Base-by-base conservation (phyloP, 1,140 invertebrate genomes). In the Muscidifurax raptorellus region DNA sequence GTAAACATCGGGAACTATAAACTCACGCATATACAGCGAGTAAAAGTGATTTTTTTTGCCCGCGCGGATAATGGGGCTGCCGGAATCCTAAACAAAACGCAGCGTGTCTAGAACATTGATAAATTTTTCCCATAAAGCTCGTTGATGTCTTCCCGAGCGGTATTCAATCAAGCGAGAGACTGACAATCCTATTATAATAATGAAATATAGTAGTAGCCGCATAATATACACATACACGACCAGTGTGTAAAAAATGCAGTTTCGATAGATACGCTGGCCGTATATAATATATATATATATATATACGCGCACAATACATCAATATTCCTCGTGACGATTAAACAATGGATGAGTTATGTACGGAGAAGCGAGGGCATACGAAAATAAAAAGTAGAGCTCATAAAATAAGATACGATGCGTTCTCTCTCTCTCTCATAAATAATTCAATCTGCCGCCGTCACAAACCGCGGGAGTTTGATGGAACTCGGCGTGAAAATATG, bases 181-280 rank as follows among this genome's bases (percentile, higher is more conserved):
- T 80, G 83, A 84, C 77, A 84, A 83, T 84, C 67, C 83, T 84
- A 84, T 84, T 84, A 84, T 80, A 84, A 84, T 84, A 84, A 84
- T 84, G 76, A 84, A 84, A 84, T 84, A 84, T 84, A 79, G 66
- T 84, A 84, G 77, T 69, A 83, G 25, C n/a, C n/a, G n/a, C n/a
- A n/a, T n/a, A n/a, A n/a, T n/a, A 59, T 22, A 18, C 52, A 7
- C 52, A 22, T 59, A 59, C 15, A 59, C 9, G 52, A 32, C 28
- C n/a, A 66, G 47, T 30, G 30, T 40, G 74, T 71, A 83, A 83
- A 83, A 83, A 84, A 84, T 84, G 77, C 69, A 84, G 40, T 83
- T 83, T 78, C 75, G 75, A 72, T 80, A 80, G 76, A 78, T 78
- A n/a, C 67, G 36, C 64, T 80, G 22, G 27, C 7, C 25, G 28